Percentiles rank a stretch among this genome's conserved stretches.
Conservation (phyloP, 1,140 invertebrate species). For the Cydia fagiglandana region DNA sequence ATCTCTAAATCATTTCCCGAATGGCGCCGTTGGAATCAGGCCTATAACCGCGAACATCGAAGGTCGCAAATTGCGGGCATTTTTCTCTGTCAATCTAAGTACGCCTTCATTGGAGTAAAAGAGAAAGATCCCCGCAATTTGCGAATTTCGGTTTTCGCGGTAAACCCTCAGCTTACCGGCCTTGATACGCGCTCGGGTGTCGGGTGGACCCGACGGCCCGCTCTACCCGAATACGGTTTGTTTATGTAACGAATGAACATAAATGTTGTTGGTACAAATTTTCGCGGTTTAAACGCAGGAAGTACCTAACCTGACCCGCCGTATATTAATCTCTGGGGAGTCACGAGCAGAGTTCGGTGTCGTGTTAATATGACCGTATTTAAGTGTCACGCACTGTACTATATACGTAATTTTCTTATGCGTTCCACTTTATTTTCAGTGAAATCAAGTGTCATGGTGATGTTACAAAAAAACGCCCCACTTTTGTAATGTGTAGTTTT, state of each 20-base stretch:
- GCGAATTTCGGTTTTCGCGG: no score
- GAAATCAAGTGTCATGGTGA: no score
- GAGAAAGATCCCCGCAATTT: no score
- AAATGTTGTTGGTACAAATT: slow-evolving; percentile 25
- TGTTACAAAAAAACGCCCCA: no score
- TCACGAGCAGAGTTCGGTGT: slow-evolving; percentile 6
- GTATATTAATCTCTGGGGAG: slow-evolving; percentile 20
- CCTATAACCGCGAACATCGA: no score
- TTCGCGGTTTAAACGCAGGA: slow-evolving; percentile 14
- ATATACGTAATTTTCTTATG: background rate
- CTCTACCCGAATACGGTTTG: background rate
- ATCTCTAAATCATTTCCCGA: no score
- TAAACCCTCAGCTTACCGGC: no score
- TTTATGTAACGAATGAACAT: slow-evolving; percentile 22
- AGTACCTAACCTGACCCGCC: slow-evolving; percentile 11
- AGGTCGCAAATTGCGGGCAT: no score
- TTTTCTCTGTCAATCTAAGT: no score
- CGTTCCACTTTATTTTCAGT: background rate
- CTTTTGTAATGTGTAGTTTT: no score
- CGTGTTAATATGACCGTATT: slow-evolving; percentile 2
- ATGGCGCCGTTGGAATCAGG: no score
- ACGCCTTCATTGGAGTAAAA: no score
- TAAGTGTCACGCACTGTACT: background rate
- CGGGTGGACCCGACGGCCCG: background rate
- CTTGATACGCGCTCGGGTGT: background rate